Conservation (phyloP, 2,113 vertebrate genomes). For the Salvelinus namaycush region DNA sequence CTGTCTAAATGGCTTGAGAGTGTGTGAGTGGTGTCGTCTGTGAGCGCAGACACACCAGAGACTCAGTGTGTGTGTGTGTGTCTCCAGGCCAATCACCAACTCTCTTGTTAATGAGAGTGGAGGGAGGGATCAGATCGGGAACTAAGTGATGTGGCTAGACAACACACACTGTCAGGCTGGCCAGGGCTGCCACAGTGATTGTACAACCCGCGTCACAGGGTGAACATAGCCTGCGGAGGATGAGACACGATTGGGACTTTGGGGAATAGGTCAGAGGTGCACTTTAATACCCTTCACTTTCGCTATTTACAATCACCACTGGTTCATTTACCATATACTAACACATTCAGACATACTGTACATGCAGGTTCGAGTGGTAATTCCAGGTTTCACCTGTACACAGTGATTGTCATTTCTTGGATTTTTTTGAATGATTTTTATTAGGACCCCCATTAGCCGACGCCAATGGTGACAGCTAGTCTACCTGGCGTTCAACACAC, state of each 20-base stretch:
- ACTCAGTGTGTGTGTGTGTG: neutral
- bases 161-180: slow-evolving; percentile 44
- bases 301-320: slow-evolving; percentile 23
- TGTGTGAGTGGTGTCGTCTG: neutral
- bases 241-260: slow-evolving; percentile 36
- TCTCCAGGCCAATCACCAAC: slow-evolving; percentile 3
- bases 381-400: too few relatives aligned
- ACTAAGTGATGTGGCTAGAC: slow-evolving; percentile 48
- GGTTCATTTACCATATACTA: neutral
- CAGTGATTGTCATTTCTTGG: too few relatives aligned
- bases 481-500: too few relatives aligned
- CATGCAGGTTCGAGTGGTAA: too few relatives aligned
- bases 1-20: neutral
- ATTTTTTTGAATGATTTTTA: too few relatives aligned
- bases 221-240: slow-evolving; percentile 24
- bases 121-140: slow-evolving; percentile 8
- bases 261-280: slow-evolving; percentile 42
- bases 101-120: slow-evolving; percentile 24
- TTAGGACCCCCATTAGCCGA: too few relatives aligned
- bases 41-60: neutral
- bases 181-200: slow-evolving; percentile 57
- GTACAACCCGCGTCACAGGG: slow-evolving; percentile 49
- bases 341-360: neutral
- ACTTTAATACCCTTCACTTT: slow-evolving; percentile 36
- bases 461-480: too few relatives aligned